Conservation (phyloP, 2,797 vertebrate species). For the Muscicapa comitata region DNA sequence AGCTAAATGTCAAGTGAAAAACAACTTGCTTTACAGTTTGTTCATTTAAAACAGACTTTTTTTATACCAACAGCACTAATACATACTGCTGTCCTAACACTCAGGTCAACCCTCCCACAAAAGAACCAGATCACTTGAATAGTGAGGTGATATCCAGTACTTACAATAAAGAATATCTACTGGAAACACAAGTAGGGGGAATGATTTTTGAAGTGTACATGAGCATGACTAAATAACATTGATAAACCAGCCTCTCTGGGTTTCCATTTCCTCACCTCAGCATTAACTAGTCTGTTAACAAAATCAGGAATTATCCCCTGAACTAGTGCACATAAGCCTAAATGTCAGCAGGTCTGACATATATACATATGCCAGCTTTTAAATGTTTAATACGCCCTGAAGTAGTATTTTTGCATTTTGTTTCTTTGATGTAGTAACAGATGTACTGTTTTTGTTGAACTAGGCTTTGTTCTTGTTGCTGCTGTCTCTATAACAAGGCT, state of each 20-base stretch:
- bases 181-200: background rate
- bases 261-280: conserved; percentile 15
- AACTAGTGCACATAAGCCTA: conserved; percentile 25
- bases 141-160: background rate
- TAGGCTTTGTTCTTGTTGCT: background rate
- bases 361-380: conserved; percentile 51
- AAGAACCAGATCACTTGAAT: background rate
- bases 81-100: background rate
- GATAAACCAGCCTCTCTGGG: background rate
- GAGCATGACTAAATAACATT: background rate
- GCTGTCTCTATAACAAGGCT: conserved; percentile 10
- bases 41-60: background rate
- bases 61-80: background rate
- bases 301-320: conserved; percentile 19
- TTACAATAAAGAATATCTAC: background rate
- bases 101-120: background rate
- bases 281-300: background rate
- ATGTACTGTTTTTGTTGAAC: conserved; percentile 45
- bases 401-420: conserved; percentile 63
- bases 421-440: conserved; percentile 66
- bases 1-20: conserved; percentile 9
- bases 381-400: conserved; percentile 68
- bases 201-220: background rate
- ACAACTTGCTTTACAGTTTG: background rate
- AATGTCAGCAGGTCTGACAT: conserved; percentile 54